A percentile compares a stretch with the other conserved stretches of the same genome.
These are phyloP conservation scores for Arrhopalites spinosus DNA, from an alignment of 2,888 invertebrate genomes.

Conservation along the genomic window DNA sequence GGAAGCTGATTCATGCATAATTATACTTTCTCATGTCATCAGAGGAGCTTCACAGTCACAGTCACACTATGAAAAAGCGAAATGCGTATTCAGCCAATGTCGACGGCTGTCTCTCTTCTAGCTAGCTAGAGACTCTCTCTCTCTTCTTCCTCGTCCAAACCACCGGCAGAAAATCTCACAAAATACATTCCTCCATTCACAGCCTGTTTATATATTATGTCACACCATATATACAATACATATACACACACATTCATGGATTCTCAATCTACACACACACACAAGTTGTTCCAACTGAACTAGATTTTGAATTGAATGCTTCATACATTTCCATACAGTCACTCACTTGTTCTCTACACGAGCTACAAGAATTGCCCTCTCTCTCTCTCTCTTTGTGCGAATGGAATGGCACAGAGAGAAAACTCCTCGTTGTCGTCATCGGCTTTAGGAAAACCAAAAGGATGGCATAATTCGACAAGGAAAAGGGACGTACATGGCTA, in stretches of 20 bases:
- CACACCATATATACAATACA: not conserved
- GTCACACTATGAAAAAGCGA: not conserved
- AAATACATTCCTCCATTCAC: constrained; percentile 2
- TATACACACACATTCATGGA: not conserved
- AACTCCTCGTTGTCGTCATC: not conserved
- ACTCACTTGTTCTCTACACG: not conserved
- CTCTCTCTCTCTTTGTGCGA: no score
- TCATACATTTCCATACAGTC: not conserved
- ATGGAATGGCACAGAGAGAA: not conserved
- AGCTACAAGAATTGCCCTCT: no score
- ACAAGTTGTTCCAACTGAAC: not conserved
- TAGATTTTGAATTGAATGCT: not conserved
- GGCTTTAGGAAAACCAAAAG: not conserved
- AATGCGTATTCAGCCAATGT: constrained; percentile 9
- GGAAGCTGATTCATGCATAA: not conserved
- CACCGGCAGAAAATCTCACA: constrained; percentile 1
- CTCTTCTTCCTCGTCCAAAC: not conserved
- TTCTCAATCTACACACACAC: no score
- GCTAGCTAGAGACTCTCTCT: no score
- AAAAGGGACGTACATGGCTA: not conserved
- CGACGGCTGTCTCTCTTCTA: not conserved
- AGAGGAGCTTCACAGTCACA: not conserved
- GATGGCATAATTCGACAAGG: not conserved
- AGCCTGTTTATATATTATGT: not conserved
- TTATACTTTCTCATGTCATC: not conserved